Evolutionary conservation across 2,888 invertebrate species (phyloP).

Genomic region (Glyphotaelius pellucidus): DNA sequence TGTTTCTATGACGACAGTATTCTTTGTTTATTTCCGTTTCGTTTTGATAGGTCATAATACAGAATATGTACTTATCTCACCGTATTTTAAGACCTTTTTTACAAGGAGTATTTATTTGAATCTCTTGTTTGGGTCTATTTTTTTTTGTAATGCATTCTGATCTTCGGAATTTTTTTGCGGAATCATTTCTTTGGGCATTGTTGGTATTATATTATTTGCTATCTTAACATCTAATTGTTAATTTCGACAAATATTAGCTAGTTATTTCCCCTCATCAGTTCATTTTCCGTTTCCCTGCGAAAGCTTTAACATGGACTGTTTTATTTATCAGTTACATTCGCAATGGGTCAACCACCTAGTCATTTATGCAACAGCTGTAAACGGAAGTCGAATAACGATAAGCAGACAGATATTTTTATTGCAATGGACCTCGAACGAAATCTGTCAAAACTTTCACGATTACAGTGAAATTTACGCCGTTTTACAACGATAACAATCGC

Average conservation of each 20-base stretch:
- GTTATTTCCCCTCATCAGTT: background rate
- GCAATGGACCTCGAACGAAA: background rate
- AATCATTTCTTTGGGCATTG: background rate
- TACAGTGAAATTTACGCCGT: background rate
- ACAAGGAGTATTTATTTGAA: background rate
- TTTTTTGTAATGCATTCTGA: background rate
- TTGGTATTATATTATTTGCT: background rate
- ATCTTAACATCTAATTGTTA: background rate
- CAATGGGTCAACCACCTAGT: background rate
- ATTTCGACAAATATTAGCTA: no score
- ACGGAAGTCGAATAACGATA: background rate
- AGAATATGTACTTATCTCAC: no score
- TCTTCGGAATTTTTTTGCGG: background rate
- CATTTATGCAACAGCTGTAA: background rate
- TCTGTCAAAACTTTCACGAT: conserved; percentile 4
- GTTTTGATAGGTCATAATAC: background rate
- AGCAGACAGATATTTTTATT: background rate
- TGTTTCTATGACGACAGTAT: background rate
- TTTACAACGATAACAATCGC: background rate
- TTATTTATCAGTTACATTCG: background rate
- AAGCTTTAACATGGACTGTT: background rate
- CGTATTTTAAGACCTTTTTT: background rate
- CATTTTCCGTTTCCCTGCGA: background rate
- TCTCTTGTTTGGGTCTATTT: background rate
- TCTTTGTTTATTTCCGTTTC: background rate